Evolutionary conservation across 2,113 vertebrate species (phyloP).

Genomic region (human (Homo sapiens)): GRCh38 chr6:99361001-99361500

Average conservation of each 20-base stretch:
- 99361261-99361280: background rate
- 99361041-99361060: background rate
- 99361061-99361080: background rate
- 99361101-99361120: background rate
- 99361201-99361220: background rate
- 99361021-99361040: background rate
- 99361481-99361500: background rate
- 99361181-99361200: background rate
- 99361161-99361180: background rate
- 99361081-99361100: background rate
- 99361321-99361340: background rate
- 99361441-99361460: background rate
- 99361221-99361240: background rate
- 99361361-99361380: background rate
- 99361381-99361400: background rate
- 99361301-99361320: background rate
- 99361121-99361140: background rate
- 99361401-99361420: background rate
- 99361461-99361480: background rate
- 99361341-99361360: background rate
- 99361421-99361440: background rate
- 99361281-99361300: background rate
- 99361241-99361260: background rate
- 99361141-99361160: background rate
- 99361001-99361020: background rate